Evolutionary conservation across 2,888 invertebrate species (phyloP).

Genomic region (Timandra comae): DNA sequence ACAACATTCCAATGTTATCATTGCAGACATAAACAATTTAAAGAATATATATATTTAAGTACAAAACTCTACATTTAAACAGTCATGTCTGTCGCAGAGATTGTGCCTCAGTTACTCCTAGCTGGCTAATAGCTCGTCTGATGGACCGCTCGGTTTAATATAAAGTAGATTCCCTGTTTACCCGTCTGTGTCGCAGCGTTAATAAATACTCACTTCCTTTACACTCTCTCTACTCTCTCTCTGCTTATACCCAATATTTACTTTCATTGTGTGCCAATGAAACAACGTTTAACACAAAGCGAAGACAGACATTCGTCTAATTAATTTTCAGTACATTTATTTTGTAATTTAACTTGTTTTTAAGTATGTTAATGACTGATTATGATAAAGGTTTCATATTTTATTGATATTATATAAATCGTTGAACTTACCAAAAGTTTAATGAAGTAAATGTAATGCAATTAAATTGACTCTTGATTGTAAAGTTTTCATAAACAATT

Average conservation of each 20-base stretch:
- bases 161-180: conserved; percentile 62
- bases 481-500: too few species aligned
- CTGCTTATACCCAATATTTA: conserved; percentile 51
- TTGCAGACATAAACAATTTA: too few species aligned
- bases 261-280: conserved; percentile 34
- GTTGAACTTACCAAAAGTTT: too few species aligned
- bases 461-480: too few species aligned
- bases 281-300: conserved; percentile 24
- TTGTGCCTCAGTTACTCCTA: conserved; percentile 15
- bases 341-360: neutral
- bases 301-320: conserved; percentile 7
- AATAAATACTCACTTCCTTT: conserved; percentile 58
- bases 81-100: too few species aligned
- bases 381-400: too few species aligned
- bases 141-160: conserved; percentile 61
- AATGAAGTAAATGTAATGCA: neutral
- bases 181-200: conserved; percentile 55
- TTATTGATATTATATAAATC: too few species aligned
- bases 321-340: conserved; percentile 11
- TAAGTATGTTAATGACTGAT: neutral
- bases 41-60: too few species aligned
- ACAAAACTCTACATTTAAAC: too few species aligned
- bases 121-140: conserved; percentile 48
- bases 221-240: conserved; percentile 34
- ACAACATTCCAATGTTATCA: too few species aligned